Evolutionary conservation across 2,888 invertebrate genomes (phyloP).

Genomic region (Deroplatys truncata): DNA sequence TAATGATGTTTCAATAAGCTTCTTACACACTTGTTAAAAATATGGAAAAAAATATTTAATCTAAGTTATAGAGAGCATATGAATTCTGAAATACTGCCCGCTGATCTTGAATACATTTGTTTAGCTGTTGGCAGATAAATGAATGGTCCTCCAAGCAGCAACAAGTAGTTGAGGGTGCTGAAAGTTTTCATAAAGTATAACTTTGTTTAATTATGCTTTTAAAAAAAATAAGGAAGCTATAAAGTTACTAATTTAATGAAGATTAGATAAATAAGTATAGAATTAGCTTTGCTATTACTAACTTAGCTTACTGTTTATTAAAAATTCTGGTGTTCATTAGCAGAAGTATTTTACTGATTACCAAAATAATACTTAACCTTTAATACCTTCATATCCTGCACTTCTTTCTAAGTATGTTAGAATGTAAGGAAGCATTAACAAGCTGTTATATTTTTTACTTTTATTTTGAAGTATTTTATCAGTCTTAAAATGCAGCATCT

Average conservation of each 20-base stretch:
- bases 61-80: no score
- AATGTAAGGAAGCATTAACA: background rate
- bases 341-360: background rate
- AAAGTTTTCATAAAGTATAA: no score
- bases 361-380: background rate
- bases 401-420: background rate
- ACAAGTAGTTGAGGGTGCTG: no score
- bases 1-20: no score
- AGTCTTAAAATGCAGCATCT: background rate
- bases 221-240: no score
- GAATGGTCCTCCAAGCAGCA: no score
- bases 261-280: background rate
- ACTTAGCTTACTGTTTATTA: background rate
- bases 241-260: background rate
- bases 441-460: background rate
- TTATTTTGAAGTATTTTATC: background rate
- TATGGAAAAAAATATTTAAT: no score
- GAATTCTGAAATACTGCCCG: no score
- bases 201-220: no score
- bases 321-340: background rate
- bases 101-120: no score
- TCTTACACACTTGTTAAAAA: no score
- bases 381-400: background rate
- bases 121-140: no score
- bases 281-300: background rate